These are phyloP conservation scores for Callimorpha dominula DNA, from an alignment of 2,888 invertebrate genomes.

Conservation along the genomic window DNA sequence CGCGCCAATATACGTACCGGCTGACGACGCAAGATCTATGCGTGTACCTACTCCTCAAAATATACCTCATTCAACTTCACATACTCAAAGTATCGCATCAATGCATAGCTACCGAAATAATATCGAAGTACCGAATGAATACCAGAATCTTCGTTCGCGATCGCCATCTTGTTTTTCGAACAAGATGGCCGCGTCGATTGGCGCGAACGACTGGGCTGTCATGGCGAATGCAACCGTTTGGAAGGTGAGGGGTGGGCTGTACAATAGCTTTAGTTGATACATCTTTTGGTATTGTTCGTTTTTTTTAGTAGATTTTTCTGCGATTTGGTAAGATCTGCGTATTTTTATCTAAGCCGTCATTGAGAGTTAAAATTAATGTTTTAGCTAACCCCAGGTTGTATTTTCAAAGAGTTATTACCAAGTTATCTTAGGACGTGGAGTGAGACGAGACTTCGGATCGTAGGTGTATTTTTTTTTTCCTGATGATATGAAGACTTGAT, in stretches of 20 bases:
- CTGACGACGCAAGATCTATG: conserved; percentile 73
- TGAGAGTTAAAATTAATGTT: background rate
- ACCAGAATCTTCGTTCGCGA: conserved; percentile 83
- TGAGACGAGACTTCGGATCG: background rate
- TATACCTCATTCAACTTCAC: conserved; percentile 81
- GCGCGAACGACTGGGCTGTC: conserved; percentile 83
- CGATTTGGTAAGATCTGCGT: conserved; percentile 79
- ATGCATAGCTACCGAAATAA: conserved; percentile 86
- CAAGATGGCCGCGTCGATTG: conserved; percentile 83
- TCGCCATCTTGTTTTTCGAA: conserved; percentile 86
- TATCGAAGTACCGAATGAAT: conserved; percentile 83
- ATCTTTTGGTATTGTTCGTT: conserved; percentile 59
- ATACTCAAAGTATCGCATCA: conserved; percentile 84
- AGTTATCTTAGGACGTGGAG: background rate
- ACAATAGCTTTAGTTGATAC: conserved; percentile 67
- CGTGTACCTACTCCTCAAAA: conserved; percentile 78
- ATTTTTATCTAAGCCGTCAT: conserved; percentile 1
- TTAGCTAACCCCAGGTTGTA: background rate
- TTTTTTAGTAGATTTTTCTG: conserved; percentile 32
- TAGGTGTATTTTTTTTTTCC: background rate
- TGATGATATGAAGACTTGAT: background rate
- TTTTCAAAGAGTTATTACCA: background rate
- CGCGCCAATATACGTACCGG: conserved; percentile 83
- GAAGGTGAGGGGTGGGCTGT: conserved; percentile 87
- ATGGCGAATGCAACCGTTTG: conserved; percentile 81